Conservation (phyloP, 92 coral and sea anemone species). For the Epizoanthus ramosus region DNA sequence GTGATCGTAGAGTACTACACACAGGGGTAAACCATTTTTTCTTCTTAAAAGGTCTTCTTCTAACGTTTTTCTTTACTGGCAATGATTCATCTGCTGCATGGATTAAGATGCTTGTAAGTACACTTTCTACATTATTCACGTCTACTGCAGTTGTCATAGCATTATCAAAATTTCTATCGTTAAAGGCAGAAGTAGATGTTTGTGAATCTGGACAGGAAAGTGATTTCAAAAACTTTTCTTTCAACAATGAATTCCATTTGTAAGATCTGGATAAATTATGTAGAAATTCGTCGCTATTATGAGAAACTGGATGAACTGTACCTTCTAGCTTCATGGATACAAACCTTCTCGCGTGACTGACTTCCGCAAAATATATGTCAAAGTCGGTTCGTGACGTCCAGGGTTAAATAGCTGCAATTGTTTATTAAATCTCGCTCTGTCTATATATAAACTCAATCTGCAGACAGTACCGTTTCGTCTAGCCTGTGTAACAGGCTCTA, state of each 20-base stretch:
- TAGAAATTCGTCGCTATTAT: too few species aligned
- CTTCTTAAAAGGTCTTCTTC: not conserved
- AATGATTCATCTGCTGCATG: not conserved
- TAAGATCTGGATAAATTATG: too few species aligned
- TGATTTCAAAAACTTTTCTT: not conserved
- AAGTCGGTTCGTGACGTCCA: too few species aligned
- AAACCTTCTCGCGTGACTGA: too few species aligned
- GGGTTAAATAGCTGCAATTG: too few species aligned
- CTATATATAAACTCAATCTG: too few species aligned
- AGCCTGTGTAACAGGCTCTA: too few species aligned
- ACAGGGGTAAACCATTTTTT: slow-evolving; percentile 5
- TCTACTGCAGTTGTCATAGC: not conserved
- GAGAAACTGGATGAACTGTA: not conserved
- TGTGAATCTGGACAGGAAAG: not conserved
- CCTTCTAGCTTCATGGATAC: not conserved
- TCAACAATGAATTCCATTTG: too few species aligned
- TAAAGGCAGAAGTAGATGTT: not conserved
- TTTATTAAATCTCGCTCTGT: too few species aligned
- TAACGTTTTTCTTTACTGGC: not conserved
- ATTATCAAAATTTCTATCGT: not conserved
- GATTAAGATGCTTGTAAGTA: not conserved
- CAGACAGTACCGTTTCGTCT: too few species aligned
- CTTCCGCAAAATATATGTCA: too few species aligned
- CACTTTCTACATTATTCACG: not conserved
- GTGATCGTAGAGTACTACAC: not conserved